Percentiles rank a stretch among this genome's conserved stretches.
These are phyloP conservation scores for Microcebus jonahi DNA, from an alignment of 2,113 vertebrate species.

Conservation along the genomic window DNA sequence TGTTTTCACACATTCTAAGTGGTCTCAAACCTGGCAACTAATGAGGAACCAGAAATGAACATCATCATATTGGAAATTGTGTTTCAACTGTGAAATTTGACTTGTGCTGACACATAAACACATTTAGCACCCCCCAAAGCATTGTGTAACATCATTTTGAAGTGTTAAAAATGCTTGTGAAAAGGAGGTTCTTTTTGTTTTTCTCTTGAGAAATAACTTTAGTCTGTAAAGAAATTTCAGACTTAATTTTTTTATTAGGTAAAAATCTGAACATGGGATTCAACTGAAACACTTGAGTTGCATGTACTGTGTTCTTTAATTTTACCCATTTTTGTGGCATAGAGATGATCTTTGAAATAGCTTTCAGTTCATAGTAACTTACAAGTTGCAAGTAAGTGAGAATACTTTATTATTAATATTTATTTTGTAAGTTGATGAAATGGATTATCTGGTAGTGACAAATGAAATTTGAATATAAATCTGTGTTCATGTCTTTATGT, in stretches of 20 bases:
- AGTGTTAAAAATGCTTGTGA: conserved; percentile 9
- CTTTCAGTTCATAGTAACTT: conserved; percentile 20
- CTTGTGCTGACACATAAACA: neutral
- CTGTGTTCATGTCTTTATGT: neutral
- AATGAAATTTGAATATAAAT: neutral
- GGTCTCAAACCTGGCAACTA: neutral
- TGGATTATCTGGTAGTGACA: neutral
- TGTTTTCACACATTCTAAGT: neutral
- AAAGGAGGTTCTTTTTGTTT: conserved; percentile 13
- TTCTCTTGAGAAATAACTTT: conserved; percentile 1
- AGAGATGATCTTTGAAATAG: neutral
- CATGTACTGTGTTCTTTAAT: neutral
- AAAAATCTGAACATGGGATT: neutral
- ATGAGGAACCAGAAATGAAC: neutral
- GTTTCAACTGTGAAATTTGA: neutral
- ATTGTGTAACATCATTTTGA: conserved; percentile 26
- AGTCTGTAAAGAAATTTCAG: conserved; percentile 40
- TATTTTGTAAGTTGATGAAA: neutral
- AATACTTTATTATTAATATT: neutral
- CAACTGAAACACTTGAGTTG: neutral
- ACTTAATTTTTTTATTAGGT: neutral
- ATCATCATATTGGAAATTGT: neutral
- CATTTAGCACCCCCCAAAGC: neutral
- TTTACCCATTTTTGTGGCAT: neutral
- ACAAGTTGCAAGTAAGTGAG: neutral